Conservation (phyloP, 2,797 vertebrate species). For the Mallotus villosus region DNA sequence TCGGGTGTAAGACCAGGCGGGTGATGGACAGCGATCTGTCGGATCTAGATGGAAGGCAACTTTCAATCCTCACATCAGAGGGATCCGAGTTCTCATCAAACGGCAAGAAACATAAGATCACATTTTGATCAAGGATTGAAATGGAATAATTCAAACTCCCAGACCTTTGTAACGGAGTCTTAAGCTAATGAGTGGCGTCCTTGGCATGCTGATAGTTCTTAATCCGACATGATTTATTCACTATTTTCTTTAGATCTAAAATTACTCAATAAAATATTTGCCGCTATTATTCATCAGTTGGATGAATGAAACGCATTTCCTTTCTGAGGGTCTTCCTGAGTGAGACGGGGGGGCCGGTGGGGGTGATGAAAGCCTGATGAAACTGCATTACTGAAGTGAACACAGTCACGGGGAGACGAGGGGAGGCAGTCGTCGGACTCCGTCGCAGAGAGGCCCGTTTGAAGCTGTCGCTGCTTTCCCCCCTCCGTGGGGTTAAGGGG, state of each 20-base stretch:
- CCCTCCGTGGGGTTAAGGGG: constrained; percentile 37
- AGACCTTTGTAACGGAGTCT: constrained; percentile 3
- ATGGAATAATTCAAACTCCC: constrained; percentile 60
- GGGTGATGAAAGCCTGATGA: constrained; percentile 38
- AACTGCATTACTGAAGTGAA: constrained; percentile 58
- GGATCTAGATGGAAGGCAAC: constrained; percentile 41
- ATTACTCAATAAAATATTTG: constrained; percentile 49
- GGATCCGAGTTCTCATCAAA: constrained; percentile 58
- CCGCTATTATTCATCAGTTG: constrained; percentile 28
- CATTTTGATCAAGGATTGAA: constrained; percentile 62
- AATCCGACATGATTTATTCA: constrained; percentile 53
- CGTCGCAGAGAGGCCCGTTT: constrained; percentile 47
- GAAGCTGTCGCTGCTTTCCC: constrained; percentile 59
- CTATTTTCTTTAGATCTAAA: constrained; percentile 39
- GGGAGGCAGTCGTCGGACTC: constrained; percentile 29
- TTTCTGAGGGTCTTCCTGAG: constrained; percentile 18
- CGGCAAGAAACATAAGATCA: constrained; percentile 46
- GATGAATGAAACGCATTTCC: constrained; percentile 11
- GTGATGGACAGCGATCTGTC: constrained; percentile 45
- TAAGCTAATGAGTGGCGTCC: constrained; percentile 49
- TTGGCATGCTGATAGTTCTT: constrained; percentile 36
- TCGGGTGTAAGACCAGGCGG: constrained; percentile 25
- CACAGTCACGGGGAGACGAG: constrained; percentile 38
- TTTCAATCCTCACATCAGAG: constrained; percentile 63
- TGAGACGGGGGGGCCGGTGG: not conserved